These are phyloP conservation scores for Phainopepla nitens DNA, from an alignment of 2,113 vertebrate species.

Conservation along the genomic window DNA sequence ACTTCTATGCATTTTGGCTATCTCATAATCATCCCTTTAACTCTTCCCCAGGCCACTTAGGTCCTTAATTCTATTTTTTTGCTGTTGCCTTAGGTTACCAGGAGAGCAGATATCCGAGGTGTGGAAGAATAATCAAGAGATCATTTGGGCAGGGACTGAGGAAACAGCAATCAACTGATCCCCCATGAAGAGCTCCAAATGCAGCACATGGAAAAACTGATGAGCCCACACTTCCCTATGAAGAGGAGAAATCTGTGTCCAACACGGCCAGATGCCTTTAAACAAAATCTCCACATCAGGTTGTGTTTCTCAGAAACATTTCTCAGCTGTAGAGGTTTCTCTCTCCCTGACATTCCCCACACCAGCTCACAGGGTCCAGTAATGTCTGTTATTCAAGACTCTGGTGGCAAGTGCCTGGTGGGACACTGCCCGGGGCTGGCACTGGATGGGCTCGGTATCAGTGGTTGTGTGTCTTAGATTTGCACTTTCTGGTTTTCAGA, in stretches of 20 bases:
- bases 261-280: accelerated
- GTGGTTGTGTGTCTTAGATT: not conserved
- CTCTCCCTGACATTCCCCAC: not conserved
- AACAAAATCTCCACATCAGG: not conserved
- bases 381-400: not conserved
- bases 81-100: not conserved
- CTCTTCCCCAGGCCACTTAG: not conserved
- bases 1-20: not conserved
- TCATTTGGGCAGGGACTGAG: not conserved
- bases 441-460: not conserved
- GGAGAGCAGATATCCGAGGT: not conserved
- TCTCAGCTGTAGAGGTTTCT: not conserved
- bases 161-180: not conserved
- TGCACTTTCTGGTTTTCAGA: not conserved
- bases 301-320: not conserved
- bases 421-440: not conserved
- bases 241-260: not conserved
- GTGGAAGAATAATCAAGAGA: not conserved
- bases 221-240: not conserved
- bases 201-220: accelerated
- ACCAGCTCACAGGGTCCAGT: not conserved
- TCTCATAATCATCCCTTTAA: not conserved
- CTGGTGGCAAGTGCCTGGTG: not conserved
- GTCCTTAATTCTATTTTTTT: not conserved
- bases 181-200: not conserved